A percentile compares a stretch with the other conserved stretches of the same genome.
phyloP scores from a whole-genome alignment of 1,140 invertebrate genomes.

The Bombus sibiricus region DNA sequence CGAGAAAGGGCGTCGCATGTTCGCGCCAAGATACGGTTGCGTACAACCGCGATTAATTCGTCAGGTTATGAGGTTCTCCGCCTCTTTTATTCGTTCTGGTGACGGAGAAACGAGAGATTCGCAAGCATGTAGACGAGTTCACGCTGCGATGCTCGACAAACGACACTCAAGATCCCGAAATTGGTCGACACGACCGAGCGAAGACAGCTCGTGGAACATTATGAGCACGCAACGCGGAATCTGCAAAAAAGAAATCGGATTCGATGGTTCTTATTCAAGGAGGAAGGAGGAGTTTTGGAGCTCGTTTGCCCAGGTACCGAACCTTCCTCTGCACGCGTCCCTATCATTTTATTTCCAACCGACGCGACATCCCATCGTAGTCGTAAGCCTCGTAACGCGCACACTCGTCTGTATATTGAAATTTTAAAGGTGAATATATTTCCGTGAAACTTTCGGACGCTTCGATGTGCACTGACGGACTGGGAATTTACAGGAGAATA shows the following conservation, averaged over 20 bases:
- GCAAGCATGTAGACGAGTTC: constrained; percentile 52
- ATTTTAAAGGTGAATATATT: constrained; percentile 10
- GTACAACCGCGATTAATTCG: constrained; percentile 65
- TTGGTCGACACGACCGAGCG: constrained; percentile 39
- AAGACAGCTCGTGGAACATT: constrained; percentile 52
- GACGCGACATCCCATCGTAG: neutral
- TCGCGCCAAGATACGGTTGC: constrained; percentile 33
- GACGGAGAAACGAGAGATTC: neutral
- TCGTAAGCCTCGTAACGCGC: no score
- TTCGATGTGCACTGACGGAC: no score
- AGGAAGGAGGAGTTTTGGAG: neutral
- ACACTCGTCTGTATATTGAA: constrained; percentile 17
- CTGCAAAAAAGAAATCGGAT: constrained; percentile 58
- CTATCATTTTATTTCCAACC: constrained; percentile 23
- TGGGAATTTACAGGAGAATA: no score
- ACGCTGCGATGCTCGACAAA: constrained; percentile 60
- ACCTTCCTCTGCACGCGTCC: neutral
- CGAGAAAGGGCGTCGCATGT: constrained; percentile 28
- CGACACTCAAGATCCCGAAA: constrained; percentile 42
- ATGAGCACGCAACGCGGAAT: constrained; percentile 63
- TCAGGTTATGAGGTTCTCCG: constrained; percentile 61
- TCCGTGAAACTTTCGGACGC: no score
- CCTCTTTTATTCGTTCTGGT: neutral
- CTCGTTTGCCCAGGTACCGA: neutral
- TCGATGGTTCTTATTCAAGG: neutral